phyloP scores from a whole-genome alignment of 2,113 vertebrate species.

The Regulus satrapa region DNA sequence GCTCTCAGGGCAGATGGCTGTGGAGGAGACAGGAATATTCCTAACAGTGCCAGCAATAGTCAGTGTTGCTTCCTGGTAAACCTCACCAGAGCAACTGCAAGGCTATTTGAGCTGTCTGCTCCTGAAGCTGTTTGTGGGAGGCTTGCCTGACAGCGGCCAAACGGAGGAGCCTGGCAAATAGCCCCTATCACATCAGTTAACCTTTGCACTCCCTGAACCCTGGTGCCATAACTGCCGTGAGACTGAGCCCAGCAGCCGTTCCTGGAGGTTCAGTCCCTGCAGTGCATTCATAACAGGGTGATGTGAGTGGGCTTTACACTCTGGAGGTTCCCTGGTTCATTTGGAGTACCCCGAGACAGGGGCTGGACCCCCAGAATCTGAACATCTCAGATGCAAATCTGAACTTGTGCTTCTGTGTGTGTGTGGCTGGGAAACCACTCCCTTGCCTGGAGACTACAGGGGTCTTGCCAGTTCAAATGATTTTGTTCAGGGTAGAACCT shows the following conservation, averaged over 20 bases:
- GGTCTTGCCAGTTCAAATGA: background rate
- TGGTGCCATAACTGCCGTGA: accelerated
- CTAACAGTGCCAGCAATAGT: background rate
- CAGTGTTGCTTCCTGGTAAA: background rate
- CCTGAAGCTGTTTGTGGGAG: background rate
- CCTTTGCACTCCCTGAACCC: background rate
- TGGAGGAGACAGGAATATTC: background rate
- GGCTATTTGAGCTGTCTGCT: background rate
- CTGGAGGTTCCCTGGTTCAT: background rate
- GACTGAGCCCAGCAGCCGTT: background rate
- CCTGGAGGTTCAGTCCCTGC: background rate
- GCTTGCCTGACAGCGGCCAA: background rate
- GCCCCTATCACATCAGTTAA: background rate
- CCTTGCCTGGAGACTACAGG: background rate
- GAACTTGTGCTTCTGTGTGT: background rate
- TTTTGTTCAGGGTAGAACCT: background rate
- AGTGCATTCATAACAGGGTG: accelerated
- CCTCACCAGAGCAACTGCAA: background rate
- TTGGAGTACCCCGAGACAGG: background rate
- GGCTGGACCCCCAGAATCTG: background rate
- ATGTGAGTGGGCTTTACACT: accelerated
- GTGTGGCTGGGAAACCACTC: background rate
- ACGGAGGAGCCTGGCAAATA: background rate
- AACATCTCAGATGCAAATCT: background rate
- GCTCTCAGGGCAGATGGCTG: background rate